Evolutionary conservation across 2,113 vertebrate species (phyloP), one percentile per base, ranked within the genome.

Genomic region (Physeter macrocephalus): DNA sequence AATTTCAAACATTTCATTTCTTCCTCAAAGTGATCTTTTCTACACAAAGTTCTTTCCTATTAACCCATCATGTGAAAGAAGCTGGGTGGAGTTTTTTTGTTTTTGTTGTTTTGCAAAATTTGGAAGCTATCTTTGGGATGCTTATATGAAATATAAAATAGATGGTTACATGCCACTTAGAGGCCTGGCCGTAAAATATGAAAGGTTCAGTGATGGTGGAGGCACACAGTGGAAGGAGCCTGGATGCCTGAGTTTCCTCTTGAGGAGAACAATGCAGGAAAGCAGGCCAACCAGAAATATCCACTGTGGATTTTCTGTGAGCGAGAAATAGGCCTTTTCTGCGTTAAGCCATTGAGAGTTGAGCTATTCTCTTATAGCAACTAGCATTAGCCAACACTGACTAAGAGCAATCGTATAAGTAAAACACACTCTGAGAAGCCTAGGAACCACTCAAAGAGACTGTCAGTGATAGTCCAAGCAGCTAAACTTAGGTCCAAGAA

Each of bases 71-170:
- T 13, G 29, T 82, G 59, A 52, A 57, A 46, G 39, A 62, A 61
- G 59, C n/a, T 72, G 36, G 13, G 15, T 67, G 7, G n/a, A 25
- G 27, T 14, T 41, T 52, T 31, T 5, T 62, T 17, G 8, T 5
- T 29, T 34, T 57, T 15, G 39, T 7, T n/a, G 17, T 11, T 7
- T 39, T 52, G 59, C 54, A 72, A 72, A 59, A 17, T 71, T 67
- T 34, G 29, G 66, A 82, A 0, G 59, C 62, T 67, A 43, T 71
- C 27, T 72, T 96, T 69, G 59, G 7, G 8, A 23, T 43, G 34
- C 13, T 77, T 81, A 64, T 81, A 67, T 95, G 75, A 93, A 89
- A 57, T 52, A 31, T 9, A 62, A 85, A 18, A 31, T 36, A 46
- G 34, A n/a, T 52, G 27, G 34, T 62, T 52, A 11, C 25, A 17